Evolutionary conservation across 2,888 invertebrate species (phyloP), one percentile per base, ranked within the genome.

Genomic region (Malthinus flaveolus): DNA sequence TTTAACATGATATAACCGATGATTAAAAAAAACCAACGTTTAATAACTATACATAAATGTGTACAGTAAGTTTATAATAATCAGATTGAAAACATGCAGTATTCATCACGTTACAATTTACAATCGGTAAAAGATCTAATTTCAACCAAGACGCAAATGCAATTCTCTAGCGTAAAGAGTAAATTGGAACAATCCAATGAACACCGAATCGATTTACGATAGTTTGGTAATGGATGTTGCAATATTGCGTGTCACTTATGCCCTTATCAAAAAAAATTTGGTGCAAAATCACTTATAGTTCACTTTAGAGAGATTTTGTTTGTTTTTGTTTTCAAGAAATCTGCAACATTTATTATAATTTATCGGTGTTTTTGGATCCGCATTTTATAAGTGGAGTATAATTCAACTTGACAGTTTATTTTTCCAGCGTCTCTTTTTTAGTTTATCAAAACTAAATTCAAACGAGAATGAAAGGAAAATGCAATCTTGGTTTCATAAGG

Each of bases 31-130:
- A n/a, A n/a, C n/a, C n/a, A n/a, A n/a, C n/a, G n/a, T n/a, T n/a
- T n/a, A 39, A 39, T 39, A 15, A 39, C 13, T 15, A 39, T 39
- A 13, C 13, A 15, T 12, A 12, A 11, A 39, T 12, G 15, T 39
- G 10, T 9, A 15, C 12, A n/a, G 15, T 23, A 23, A 23, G 23
- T 23, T 23, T 3, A 5, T 23, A 23, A n/a, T 47, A 54, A 39
- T 47, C 39, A 32, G 42, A 34, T 33, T 9, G 52, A 10, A 31
- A 35, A 8, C 35, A 15, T 42, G 7, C 2, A 48, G 56, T 51
- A 57, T 12, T 57, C 51, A 57, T 57, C 56, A 49, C 42, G 15
- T 9, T 33, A 32, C 15, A 49, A 55, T 55, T 49, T n/a, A n/a
- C n/a, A n/a, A n/a, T n/a, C n/a, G n/a, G 44, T 32, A 49, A 32